A percentile compares a stretch with the other conserved stretches of the same genome.
phyloP scores from a whole-genome alignment of 1,140 invertebrate species.

The Brachionus calyciflorus region DNA sequence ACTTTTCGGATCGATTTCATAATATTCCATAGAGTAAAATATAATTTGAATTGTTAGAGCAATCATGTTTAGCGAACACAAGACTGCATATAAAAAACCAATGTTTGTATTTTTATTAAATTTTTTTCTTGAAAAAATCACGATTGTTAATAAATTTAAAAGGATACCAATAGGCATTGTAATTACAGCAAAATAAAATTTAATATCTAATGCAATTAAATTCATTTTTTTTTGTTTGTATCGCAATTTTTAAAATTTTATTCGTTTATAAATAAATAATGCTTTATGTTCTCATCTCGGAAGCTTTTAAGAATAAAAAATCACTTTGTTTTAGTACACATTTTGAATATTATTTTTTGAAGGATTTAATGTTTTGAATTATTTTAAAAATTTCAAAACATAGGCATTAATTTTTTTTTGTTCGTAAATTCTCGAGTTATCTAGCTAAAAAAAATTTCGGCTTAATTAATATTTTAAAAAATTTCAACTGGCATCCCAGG shows the following conservation, averaged over 20 bases:
- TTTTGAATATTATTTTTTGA: too few relatives aligned
- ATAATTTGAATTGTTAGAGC: background rate
- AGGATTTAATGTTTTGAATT: too few relatives aligned
- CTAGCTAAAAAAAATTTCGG: too few relatives aligned
- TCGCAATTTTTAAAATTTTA: background rate
- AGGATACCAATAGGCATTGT: constrained; percentile 5
- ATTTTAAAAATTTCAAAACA: too few relatives aligned
- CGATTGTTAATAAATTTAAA: background rate
- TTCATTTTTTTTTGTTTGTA: background rate
- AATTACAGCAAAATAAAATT: constrained; percentile 18
- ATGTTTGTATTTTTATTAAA: constrained; percentile 35
- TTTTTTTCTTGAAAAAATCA: background rate
- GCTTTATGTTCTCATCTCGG: too few relatives aligned
- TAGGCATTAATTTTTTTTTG: too few relatives aligned
- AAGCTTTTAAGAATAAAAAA: too few relatives aligned
- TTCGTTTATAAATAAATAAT: background rate
- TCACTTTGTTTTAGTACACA: too few relatives aligned
- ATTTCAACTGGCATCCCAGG: too few relatives aligned
- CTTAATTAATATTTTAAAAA: too few relatives aligned
- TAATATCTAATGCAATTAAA: background rate
- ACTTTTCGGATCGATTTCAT: background rate
- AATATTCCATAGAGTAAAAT: background rate
- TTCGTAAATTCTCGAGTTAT: too few relatives aligned
- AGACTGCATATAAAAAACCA: constrained; percentile 6
- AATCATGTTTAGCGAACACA: background rate